phyloP scores from a whole-genome alignment of 2,797 vertebrate species.

The Momotus momota region DNA sequence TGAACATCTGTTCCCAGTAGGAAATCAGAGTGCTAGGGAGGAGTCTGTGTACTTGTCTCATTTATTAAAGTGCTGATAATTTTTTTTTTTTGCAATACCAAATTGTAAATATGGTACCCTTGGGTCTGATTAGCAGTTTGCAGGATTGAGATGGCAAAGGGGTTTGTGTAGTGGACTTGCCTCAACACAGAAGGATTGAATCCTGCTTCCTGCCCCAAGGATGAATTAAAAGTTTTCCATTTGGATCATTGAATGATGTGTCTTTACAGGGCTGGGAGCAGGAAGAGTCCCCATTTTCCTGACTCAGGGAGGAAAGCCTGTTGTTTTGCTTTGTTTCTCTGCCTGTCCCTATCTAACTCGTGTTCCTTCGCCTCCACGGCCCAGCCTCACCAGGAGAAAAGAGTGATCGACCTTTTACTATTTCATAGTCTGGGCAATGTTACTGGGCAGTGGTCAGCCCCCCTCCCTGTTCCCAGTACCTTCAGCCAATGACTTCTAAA shows the following conservation, averaged over 20 bases:
- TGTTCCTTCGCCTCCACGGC: background rate
- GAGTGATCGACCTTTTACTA: background rate
- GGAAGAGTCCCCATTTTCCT: background rate
- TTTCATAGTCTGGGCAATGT: background rate
- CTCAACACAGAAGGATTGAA: background rate
- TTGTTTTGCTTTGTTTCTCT: background rate
- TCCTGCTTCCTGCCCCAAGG: background rate
- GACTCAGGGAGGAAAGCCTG: background rate
- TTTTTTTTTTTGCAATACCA: background rate
- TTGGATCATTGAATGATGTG: background rate
- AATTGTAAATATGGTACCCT: background rate
- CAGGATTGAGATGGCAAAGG: background rate
- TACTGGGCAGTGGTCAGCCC: background rate
- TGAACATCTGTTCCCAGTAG: background rate
- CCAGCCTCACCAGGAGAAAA: background rate
- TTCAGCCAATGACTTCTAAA: background rate
- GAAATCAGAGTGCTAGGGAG: background rate
- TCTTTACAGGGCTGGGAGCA: background rate
- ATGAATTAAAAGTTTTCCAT: background rate
- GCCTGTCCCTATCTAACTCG: background rate
- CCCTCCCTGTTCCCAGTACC: rapidly evolving
- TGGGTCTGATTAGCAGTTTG: background rate
- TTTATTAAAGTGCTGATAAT: background rate
- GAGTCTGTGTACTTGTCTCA: background rate
- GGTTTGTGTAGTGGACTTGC: background rate